A percentile compares a stretch with the other conserved stretches of the same genome.
phyloP scores from a whole-genome alignment of 2,888 invertebrate species.

The Eupithecia centaureata region DNA sequence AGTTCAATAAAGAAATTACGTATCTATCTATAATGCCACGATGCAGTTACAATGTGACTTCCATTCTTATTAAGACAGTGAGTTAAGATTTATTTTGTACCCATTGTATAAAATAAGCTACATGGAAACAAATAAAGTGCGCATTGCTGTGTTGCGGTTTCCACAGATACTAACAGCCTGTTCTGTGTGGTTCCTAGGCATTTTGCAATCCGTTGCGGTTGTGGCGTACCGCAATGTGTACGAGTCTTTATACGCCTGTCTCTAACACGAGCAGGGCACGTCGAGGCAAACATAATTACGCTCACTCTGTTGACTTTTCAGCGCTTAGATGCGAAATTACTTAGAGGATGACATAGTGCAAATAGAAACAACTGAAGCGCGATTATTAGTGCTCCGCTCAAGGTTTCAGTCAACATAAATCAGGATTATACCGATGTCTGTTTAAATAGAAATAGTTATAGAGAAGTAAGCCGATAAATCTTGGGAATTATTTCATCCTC shows the following conservation, averaged over 20 bases:
- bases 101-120: not conserved
- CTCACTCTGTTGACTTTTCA: slow-evolving; percentile 52
- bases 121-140: slow-evolving; percentile 4
- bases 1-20: too few species aligned
- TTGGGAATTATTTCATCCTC: not conserved
- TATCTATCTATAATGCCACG: too few species aligned
- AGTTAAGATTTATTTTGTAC: not conserved
- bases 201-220: slow-evolving; percentile 31
- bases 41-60: not conserved
- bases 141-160: slow-evolving; percentile 12
- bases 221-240: slow-evolving; percentile 39
- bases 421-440: slow-evolving; percentile 26
- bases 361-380: slow-evolving; percentile 33
- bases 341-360: slow-evolving; percentile 38
- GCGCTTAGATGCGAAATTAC: slow-evolving; percentile 52
- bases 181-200: slow-evolving; percentile 16
- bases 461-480: not conserved
- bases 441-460: slow-evolving; percentile 1
- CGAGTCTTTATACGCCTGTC: slow-evolving; percentile 51
- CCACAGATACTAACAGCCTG: not conserved
- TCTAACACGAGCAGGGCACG: slow-evolving; percentile 43
- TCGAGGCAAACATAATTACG: slow-evolving; percentile 60
- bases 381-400: slow-evolving; percentile 28
- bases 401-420: slow-evolving; percentile 21
- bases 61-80: not conserved